These are phyloP conservation scores for Barnardius zonarius DNA, from an alignment of 2,113 vertebrate genomes.

Conservation along the genomic window DNA sequence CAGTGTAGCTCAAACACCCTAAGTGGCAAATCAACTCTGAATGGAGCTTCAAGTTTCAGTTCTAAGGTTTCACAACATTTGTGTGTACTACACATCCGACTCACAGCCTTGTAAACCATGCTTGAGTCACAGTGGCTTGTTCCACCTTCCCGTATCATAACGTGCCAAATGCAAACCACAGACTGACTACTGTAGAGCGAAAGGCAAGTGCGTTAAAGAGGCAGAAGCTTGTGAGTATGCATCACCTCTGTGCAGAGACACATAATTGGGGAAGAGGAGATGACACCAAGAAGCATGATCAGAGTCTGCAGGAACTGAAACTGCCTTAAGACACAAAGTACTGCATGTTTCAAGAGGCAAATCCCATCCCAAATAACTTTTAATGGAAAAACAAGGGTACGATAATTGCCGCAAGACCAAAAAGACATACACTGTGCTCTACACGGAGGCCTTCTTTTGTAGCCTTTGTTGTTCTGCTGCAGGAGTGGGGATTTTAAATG, in stretches of 20 bases:
- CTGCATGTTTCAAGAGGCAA: background rate
- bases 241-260: background rate
- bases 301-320: background rate
- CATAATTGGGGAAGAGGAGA: rapidly evolving
- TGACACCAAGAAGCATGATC: background rate
- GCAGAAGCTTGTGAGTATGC: background rate
- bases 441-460: background rate
- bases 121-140: background rate
- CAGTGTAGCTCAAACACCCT: background rate
- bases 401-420: background rate
- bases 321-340: background rate
- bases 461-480: background rate
- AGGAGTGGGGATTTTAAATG: background rate
- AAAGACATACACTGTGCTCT: background rate
- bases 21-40: background rate
- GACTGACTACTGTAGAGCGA: background rate
- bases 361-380: background rate
- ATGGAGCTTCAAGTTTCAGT: background rate
- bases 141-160: background rate
- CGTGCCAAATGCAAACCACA: background rate
- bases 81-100: background rate
- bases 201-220: background rate
- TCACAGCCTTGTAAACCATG: background rate
- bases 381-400: background rate
- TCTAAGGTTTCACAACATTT: background rate